Conservation (phyloP, 2,113 vertebrate genomes). For the Microtus ochrogaster region DNA sequence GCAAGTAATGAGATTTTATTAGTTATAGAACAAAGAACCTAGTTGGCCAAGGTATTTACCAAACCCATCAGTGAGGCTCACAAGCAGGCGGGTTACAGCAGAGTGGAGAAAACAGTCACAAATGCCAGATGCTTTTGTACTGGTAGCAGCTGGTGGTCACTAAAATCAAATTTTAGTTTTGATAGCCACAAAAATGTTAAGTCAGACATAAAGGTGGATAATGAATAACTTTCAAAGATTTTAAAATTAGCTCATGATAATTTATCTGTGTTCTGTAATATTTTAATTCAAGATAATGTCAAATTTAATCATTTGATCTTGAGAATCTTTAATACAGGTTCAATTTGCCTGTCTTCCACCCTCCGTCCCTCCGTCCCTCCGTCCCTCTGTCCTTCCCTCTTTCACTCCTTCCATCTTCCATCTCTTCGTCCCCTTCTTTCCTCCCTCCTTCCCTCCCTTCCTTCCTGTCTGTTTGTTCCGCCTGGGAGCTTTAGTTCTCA, state of each 20-base stretch:
- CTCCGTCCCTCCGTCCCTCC: not conserved
- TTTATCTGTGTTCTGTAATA: not conserved
- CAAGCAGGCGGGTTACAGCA: not conserved
- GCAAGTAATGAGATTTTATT: not conserved
- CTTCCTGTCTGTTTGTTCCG: too few species aligned
- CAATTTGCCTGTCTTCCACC: not conserved
- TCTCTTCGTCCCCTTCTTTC: too few species aligned
- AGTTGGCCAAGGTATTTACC: not conserved
- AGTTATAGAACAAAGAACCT: not conserved
- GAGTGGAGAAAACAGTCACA: not conserved
- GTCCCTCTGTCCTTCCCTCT: not conserved
- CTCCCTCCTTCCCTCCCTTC: too few species aligned
- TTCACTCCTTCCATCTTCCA: too few species aligned
- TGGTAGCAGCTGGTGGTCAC: not conserved
- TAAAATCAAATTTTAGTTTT: not conserved
- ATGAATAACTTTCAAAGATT: not conserved
- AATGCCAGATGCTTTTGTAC: not conserved
- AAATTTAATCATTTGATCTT: not conserved
- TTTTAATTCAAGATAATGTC: not conserved
- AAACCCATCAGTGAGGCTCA: not conserved
- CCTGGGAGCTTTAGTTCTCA: not conserved
- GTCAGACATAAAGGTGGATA: not conserved
- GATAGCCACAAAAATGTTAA: not conserved
- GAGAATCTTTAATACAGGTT: not conserved
- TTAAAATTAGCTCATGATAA: not conserved